Evolutionary conservation across 2,113 vertebrate species (phyloP).

Genomic region (Catagonus wagneri): DNA sequence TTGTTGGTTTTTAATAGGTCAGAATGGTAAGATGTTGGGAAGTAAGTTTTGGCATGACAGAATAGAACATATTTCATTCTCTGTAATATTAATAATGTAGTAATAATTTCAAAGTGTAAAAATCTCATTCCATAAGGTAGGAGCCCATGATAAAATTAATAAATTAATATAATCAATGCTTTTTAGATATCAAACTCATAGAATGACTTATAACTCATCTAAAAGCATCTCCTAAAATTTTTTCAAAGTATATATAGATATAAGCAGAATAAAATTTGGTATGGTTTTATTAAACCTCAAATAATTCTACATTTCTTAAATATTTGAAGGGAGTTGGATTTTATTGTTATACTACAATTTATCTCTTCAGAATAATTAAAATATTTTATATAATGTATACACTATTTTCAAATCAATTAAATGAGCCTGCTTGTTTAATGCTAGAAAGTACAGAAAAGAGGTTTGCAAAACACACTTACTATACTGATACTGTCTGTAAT

Average conservation of each 20-base stretch:
- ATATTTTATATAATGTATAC: neutral
- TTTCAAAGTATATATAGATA: neutral
- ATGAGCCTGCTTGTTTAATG: neutral
- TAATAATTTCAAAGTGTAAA: neutral
- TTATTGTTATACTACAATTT: neutral
- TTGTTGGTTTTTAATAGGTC: neutral
- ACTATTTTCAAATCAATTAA: neutral
- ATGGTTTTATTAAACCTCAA: neutral
- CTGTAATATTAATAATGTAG: neutral
- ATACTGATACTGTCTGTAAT: neutral
- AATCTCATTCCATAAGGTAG: neutral
- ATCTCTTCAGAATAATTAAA: neutral
- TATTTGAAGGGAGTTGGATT: neutral
- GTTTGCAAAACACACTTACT: neutral
- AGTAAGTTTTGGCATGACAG: neutral
- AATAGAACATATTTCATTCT: neutral
- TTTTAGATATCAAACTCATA: neutral
- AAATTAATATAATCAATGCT: neutral
- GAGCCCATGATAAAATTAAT: neutral
- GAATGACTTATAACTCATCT: neutral
- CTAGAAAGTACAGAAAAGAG: neutral
- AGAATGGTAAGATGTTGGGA: neutral
- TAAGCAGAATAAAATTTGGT: neutral
- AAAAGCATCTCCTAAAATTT: neutral
- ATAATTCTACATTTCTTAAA: neutral